phyloP scores from a whole-genome alignment of 2,888 invertebrate genomes.

The Stenurella melanura region DNA sequence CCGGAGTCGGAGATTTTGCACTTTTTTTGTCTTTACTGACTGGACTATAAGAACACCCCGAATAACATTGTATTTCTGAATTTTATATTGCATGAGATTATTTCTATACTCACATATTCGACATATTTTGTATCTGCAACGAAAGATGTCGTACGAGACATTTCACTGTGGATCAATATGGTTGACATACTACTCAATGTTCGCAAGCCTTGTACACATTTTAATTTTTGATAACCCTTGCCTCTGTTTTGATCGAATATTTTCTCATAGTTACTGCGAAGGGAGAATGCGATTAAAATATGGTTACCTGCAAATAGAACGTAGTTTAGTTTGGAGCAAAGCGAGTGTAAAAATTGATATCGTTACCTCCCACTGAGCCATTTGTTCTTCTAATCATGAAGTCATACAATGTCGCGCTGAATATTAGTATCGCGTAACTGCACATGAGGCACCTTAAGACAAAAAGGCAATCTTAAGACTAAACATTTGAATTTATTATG shows the following conservation, averaged over 20 bases:
- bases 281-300: slow-evolving; percentile 5
- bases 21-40: too few relatives aligned
- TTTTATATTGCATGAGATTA: too few relatives aligned
- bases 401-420: background rate
- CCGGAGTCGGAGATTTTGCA: too few relatives aligned
- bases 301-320: background rate
- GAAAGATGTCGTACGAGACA: background rate
- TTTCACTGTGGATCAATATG: background rate
- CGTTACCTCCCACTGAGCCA: background rate
- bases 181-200: background rate
- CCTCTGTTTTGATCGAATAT: background rate
- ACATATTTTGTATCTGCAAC: slow-evolving; percentile 1
- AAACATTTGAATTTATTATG: too few relatives aligned
- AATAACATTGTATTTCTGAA: too few relatives aligned
- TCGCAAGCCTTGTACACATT: slow-evolving; percentile 22
- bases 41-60: too few relatives aligned
- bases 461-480: background rate
- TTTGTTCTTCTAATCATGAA: background rate
- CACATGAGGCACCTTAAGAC: background rate
- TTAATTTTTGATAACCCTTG: slow-evolving; percentile 18
- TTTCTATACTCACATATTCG: slow-evolving; percentile 25
- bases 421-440: background rate
- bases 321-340: background rate
- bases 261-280: slow-evolving; percentile 2
- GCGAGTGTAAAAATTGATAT: background rate